These are phyloP conservation scores for Oreochromis spilurus DNA, from an alignment of 2,113 vertebrate species.

Conservation along the genomic window DNA sequence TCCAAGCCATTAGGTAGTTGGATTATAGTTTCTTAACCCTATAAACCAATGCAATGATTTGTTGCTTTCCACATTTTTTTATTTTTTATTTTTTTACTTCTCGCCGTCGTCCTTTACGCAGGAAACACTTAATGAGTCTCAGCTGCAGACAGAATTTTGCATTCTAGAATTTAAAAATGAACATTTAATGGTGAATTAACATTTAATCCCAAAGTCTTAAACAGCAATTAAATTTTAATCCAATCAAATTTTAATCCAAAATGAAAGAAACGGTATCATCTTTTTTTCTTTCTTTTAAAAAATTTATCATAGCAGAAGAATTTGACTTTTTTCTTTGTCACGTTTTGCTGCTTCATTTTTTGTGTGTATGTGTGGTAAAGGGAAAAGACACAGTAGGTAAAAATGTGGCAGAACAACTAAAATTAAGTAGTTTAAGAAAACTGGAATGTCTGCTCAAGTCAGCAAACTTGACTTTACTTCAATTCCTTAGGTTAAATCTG, in stretches of 20 bases:
- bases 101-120: background rate
- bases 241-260: slow-evolving; percentile 44
- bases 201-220: slow-evolving; percentile 36
- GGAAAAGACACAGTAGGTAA: background rate
- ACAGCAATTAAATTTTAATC: slow-evolving; percentile 32
- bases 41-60: background rate
- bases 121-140: background rate
- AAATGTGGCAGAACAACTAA: background rate
- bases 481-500: background rate
- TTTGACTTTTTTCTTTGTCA: background rate
- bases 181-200: slow-evolving; percentile 49
- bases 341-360: background rate
- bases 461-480: background rate
- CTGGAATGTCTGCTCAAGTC: background rate
- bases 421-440: background rate
- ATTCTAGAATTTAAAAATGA: slow-evolving; percentile 18
- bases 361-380: background rate
- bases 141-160: background rate
- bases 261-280: background rate
- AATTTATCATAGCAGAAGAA: background rate
- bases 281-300: background rate
- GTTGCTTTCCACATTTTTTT: background rate
- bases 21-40: background rate
- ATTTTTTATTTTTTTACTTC: fast-evolving
- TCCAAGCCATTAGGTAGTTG: background rate